Base-by-base conservation (phyloP, 2,888 invertebrate genomes). In the Drosophila mercatorum region DNA sequence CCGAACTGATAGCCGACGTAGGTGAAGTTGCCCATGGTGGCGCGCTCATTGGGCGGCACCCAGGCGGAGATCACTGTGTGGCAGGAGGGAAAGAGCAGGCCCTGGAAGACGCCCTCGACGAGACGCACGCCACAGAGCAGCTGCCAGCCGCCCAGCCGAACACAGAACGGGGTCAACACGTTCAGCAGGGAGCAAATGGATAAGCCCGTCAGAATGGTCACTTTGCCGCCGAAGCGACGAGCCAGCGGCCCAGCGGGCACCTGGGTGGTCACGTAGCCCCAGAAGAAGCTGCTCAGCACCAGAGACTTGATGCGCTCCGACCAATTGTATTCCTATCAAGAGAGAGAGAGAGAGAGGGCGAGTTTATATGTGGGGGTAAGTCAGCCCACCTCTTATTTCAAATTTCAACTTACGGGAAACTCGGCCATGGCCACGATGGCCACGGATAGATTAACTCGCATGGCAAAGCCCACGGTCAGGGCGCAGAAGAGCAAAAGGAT, bases 351-450 rank as follows among this genome's bases (percentile, higher is more conserved):
- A 6, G 28, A 5, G 2, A 0, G 31, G 2, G 7, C 5, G 8
- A 41, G 11, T 6, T 14, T 7, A 8, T 7, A 46, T 14, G 17
- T 14, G 11, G 14, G 0, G 17, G 26, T 55, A 3, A 31, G 41
- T 49, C 12, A 0, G 5, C 3, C 0, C 7, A 12, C 14, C 8
- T 22, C 59, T 26, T 43, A 17, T 17, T 17, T 17, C 17, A 2
- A n/a, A 10, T 17, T 14, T 1, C 0, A 26, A 0, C 71, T 79
- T 71, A 78, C 77, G 0, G 80, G 80, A 28, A 62, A 14, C 0
- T 95, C 94, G 0, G 95, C 95, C 96, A 96, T 96, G 8, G 96
- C 96, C 2, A 96, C 95, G 58, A 96, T 94, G 0, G 95, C 96
- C 14, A 96, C 95, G 0, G 95, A 96, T 81, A 96, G 94, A 84